Evolutionary conservation across 2,888 invertebrate species (phyloP), one percentile per base, ranked within the genome.

Genomic region (Drosophila mayaguana): DNA sequence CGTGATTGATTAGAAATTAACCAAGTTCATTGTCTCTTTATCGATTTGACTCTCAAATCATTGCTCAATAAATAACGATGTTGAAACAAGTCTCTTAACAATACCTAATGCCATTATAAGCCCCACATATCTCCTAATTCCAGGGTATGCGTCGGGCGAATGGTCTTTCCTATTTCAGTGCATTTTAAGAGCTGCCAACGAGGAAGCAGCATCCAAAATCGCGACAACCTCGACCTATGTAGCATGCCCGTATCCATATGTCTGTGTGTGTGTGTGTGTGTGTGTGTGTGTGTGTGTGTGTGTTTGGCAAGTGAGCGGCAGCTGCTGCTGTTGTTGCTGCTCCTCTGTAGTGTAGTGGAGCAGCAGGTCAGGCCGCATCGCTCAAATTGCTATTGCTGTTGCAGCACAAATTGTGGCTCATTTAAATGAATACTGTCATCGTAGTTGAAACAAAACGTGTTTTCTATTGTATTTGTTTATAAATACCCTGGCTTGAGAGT

Each of bases 211-310:
- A 34, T 32, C 56, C 42, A 43, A 80, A 78, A 76, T 68, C 78
- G 63, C 73, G 50, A 77, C 81, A 78, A 78, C 78, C 78, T 80
- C 78, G 78, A 78, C 81, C 78, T 80, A 73, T 80, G 78, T 63
- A 54, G 38, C 45, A 32, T 32, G 32, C 32, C 9, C 32, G 32
- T 11, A 32, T 11, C 2, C 32, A 28, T 6, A 28, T 14, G 34
- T 12, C 3, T 34, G 0, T 2, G 11, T 34, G 0, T 34, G 12
- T 12, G 14, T 36, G 6, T 16, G 7, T 16, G 36, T 36, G 36
- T 36, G 5, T 3, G 36, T 16, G 14, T 36, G 36, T 14, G 14
- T 36, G 32, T 32, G 32, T 32, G 36, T 18, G 11, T 28, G 28
- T 34, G 18, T 20, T 36, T 22, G 18, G 64, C 43, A 60, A 65